Conservation (phyloP, 2,797 vertebrate genomes). For the Coccyzus lansbergi region DNA sequence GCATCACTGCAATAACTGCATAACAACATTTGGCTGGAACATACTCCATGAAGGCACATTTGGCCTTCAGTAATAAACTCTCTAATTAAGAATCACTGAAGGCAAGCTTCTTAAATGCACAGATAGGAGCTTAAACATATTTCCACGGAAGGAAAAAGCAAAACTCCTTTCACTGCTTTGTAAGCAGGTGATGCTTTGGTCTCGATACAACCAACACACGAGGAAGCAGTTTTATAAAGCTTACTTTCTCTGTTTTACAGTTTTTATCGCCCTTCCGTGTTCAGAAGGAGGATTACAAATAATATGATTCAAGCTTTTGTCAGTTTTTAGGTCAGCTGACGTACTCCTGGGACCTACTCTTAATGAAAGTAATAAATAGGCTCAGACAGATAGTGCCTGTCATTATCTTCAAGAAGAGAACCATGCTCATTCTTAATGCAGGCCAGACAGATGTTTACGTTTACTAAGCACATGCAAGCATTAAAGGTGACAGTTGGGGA, state of each 20-base stretch:
- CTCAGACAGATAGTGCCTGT: not conserved
- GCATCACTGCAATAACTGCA: not conserved
- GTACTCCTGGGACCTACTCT: not conserved
- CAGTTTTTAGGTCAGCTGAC: slow-evolving; percentile 12
- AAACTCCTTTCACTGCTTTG: not conserved
- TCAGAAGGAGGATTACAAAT: slow-evolving; percentile 13
- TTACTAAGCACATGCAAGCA: not conserved
- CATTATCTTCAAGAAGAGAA: slow-evolving; percentile 4
- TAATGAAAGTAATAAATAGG: not conserved
- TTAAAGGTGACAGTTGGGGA: not conserved
- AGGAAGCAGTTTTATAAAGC: slow-evolving; percentile 17
- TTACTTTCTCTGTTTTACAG: not conserved
- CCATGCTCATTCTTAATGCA: not conserved
- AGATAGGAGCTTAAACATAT: no score
- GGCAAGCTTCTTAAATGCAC: no score
- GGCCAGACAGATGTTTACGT: slow-evolving; percentile 18
- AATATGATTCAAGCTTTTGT: not conserved
- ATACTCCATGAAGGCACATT: no score
- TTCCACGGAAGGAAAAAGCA: no score
- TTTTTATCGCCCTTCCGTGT: not conserved
- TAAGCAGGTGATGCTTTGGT: not conserved
- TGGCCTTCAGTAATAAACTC: no score
- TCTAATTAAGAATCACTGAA: no score
- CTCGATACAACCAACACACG: not conserved
- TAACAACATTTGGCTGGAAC: not conserved